A percentile compares a stretch with the other conserved stretches of the same genome.
Evolutionary conservation across 2,888 invertebrate species (phyloP).

Genomic region (Himalopsyche kuldschensis): DNA sequence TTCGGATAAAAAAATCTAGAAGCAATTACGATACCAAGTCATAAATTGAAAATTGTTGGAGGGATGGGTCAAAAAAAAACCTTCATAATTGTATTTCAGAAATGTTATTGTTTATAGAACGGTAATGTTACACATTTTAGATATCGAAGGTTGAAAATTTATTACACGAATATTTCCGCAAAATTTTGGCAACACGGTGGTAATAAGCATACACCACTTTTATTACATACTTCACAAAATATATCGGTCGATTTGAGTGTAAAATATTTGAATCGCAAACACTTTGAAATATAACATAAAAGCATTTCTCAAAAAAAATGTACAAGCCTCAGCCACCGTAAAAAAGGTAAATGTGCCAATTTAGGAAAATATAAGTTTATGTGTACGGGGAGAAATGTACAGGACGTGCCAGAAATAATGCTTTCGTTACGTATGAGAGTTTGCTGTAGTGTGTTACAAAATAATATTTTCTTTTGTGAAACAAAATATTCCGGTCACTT

Average conservation of each 20-base stretch:
- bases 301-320: background rate
- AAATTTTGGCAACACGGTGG: background rate
- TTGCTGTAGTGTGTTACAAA: background rate
- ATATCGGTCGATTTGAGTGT: conserved; percentile 1
- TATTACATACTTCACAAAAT: background rate
- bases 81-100: no score
- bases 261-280: background rate
- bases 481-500: no score
- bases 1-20: no score
- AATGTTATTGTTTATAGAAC: no score
- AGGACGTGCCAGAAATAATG: background rate
- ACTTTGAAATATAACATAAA: conserved; percentile 1
- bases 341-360: conserved; percentile 1
- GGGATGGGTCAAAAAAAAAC: no score
- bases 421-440: background rate
- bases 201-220: background rate
- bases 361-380: conserved; percentile 1
- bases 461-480: no score
- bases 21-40: no score
- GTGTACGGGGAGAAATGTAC: background rate
- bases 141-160: background rate
- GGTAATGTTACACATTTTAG: background rate
- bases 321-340: background rate
- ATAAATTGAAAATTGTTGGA: no score
- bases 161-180: background rate